Conservation (phyloP, 2,113 vertebrate genomes). For the Plecturocebus donacophilus region DNA sequence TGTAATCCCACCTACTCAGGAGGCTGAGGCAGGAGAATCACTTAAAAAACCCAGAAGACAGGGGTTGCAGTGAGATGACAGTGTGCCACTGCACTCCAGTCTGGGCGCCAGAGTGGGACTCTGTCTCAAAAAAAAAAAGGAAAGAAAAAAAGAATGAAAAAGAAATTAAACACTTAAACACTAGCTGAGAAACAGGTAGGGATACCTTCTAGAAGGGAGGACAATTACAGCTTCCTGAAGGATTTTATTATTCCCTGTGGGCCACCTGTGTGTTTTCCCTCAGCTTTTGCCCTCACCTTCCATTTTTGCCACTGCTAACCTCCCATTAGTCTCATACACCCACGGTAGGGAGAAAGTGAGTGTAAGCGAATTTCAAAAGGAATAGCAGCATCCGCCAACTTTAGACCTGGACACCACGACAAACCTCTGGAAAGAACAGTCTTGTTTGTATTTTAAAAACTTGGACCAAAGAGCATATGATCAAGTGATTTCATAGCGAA, state of each 20-base stretch:
- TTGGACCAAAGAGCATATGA: not conserved
- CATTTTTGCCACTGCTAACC: not conserved
- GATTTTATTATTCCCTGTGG: not conserved
- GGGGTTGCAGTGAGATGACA: no score
- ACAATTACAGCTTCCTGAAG: not conserved
- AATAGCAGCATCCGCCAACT: not conserved
- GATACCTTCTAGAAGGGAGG: not conserved
- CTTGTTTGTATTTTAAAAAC: not conserved
- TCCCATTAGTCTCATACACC: not conserved
- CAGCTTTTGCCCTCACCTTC: not conserved
- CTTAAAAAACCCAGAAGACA: no score
- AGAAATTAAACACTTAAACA: not conserved
- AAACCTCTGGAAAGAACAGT: not conserved
- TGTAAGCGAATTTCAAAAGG: not conserved
- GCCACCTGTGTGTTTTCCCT: not conserved
- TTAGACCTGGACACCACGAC: not conserved
- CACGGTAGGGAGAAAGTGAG: rapidly evolving
- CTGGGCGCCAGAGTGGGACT: no score
- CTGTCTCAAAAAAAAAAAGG: no score
- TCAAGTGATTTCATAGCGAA: not conserved
- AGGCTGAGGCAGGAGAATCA: no score
- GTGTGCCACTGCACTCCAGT: no score
- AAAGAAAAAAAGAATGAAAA: not conserved
- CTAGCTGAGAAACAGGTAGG: not conserved
- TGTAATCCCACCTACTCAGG: no score